Evolutionary conservation across 1,140 invertebrate species (phyloP), one percentile per base, ranked within the genome.

Genomic region (Cydia splendana): DNA sequence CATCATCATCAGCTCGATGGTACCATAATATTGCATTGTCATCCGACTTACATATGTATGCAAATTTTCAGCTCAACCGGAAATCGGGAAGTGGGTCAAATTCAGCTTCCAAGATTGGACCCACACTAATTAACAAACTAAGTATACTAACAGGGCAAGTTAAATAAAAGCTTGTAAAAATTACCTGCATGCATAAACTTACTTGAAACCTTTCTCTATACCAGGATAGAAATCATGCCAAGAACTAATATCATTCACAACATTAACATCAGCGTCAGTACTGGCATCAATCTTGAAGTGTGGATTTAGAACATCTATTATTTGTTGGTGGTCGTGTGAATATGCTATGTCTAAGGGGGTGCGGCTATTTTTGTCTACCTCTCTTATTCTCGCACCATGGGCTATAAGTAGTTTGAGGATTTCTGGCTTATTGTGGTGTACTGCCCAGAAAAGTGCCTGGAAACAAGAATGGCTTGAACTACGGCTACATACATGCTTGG

Each of bases 371-470:
- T 84, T 90, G 81, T 95, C 94, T 20, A 84, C 87, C 77, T 94
- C 84, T n/a, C 80, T 87, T 7, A 89, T 77, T 74, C 94, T 88
- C 4, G 92, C 94, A 13, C 93, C 92, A 51, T 90, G 79, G 34
- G 88, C 81, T 65, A 95, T 87, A 3, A 95, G 86, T 57, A 94
- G 76, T 85, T 93, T 85, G 12, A 95, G 83, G 57, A 94, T 88
- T 51, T 94, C 92, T 45, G 86, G 78, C 76, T 92, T 91, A 78
- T 95, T 94, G 73, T 88, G 85, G 76, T 90, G 83, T 42, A 92
- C 90, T 71, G 95, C 94, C 89, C 94, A 94, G 78, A 94, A 94
- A 57, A 95, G 76, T 62, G 93, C 94, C 94, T 94, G 82, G 15
- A 91, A 90, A 78, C 30, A 9, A 67, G 67, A 71, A 71, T 18